These are phyloP conservation scores for Acronicta psi DNA, from an alignment of 2,888 invertebrate species.

Conservation along the genomic window DNA sequence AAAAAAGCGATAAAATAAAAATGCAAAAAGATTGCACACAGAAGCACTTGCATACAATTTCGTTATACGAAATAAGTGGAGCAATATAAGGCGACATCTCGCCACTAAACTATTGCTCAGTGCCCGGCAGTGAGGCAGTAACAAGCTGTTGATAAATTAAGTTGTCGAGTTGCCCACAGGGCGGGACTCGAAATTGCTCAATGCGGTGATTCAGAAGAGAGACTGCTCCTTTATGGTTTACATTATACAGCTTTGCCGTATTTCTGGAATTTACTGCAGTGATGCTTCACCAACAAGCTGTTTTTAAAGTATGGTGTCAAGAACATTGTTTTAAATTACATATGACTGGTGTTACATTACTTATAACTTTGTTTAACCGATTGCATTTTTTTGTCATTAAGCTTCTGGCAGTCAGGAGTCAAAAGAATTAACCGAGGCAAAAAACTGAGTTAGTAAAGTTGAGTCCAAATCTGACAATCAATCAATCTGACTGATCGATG, in stretches of 20 bases:
- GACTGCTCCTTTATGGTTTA: constrained; percentile 25
- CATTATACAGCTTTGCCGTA: constrained; percentile 15
- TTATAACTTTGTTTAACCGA: too few relatives aligned
- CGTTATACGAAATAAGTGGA: constrained; percentile 12
- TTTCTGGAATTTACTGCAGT: neutral
- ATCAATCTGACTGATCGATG: too few relatives aligned
- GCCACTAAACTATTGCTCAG: constrained; percentile 54
- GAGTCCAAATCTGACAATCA: too few relatives aligned
- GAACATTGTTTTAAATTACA: too few relatives aligned
- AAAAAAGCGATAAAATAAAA: neutral
- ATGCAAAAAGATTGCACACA: constrained; percentile 11
- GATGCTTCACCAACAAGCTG: constrained; percentile 43
- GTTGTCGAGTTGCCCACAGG: constrained; percentile 43
- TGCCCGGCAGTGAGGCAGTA: constrained; percentile 44
- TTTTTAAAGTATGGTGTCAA: constrained; percentile 53
- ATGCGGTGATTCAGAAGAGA: constrained; percentile 19
- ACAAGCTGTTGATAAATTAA: constrained; percentile 59
- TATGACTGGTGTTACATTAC: too few relatives aligned
- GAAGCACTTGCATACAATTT: constrained; percentile 35
- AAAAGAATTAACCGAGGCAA: too few relatives aligned
- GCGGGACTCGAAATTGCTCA: constrained; percentile 26
- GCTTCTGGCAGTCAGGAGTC: too few relatives aligned
- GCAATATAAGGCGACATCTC: constrained; percentile 52
- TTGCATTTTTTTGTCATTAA: too few relatives aligned
- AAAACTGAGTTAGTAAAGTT: too few relatives aligned